Conservation (phyloP, 2,797 vertebrate genomes). For the Epinephelus awoara region DNA sequence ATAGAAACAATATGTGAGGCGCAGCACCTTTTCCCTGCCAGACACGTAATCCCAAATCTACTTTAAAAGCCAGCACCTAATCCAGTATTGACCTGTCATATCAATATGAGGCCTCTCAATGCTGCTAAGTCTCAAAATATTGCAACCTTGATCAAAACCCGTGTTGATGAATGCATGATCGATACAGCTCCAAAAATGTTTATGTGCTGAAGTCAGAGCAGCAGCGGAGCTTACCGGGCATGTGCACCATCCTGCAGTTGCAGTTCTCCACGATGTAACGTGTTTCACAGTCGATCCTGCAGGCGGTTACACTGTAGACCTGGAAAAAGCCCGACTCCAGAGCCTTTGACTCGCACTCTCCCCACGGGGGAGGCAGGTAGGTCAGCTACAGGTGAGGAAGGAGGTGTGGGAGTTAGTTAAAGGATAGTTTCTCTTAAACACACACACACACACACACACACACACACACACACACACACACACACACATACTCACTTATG, state of each 20-base stretch:
- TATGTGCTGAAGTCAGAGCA: background rate
- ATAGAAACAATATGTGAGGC: constrained; percentile 9
- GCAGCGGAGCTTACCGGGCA: constrained; percentile 89
- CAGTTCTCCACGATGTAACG: constrained; percentile 99
- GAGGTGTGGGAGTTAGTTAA: constrained; percentile 4
- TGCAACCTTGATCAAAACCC: constrained; percentile 46
- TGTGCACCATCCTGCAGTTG: constrained; percentile 99
- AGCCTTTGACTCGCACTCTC: constrained; percentile 93
- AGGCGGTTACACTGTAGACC: constrained; percentile 96
- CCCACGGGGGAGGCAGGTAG: constrained; percentile 97
- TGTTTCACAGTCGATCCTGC: constrained; percentile 98
- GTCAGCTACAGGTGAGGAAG: constrained; percentile 87
- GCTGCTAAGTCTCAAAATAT: constrained; percentile 38
- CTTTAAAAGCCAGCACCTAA: constrained; percentile 33
- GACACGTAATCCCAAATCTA: constrained; percentile 26
- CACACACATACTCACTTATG: no score
- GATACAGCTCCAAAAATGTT: background rate
- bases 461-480: no score
- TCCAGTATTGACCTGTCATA: constrained; percentile 49
- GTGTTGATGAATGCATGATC: constrained; percentile 1
- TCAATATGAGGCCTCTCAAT: constrained; percentile 36
- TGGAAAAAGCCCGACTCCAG: constrained; percentile 95
- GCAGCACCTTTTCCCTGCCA: constrained; percentile 11
- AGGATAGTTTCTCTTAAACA: background rate
- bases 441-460: no score